These are phyloP conservation scores for Solenodon paradoxus DNA, from an alignment of 2,113 vertebrate species.

Conservation along the genomic window DNA sequence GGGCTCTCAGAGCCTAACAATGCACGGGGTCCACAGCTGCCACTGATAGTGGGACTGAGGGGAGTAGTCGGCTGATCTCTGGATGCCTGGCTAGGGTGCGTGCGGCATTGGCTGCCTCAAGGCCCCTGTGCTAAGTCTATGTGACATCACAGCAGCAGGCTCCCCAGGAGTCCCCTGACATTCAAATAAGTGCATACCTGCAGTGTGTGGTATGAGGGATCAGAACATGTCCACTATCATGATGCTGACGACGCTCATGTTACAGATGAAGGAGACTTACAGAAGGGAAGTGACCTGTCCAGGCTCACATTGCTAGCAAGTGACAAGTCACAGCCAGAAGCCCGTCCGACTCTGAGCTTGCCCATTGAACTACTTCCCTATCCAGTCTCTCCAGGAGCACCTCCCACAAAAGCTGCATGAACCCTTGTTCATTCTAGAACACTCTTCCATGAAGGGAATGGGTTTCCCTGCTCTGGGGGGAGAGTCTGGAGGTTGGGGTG, in stretches of 20 bases:
- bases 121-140: background rate
- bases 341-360: background rate
- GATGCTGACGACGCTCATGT: background rate
- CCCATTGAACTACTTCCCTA: background rate
- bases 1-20: background rate
- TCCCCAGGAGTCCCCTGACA: background rate
- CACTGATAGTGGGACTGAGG: background rate
- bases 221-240: background rate
- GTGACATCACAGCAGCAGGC: background rate
- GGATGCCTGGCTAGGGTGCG: background rate
- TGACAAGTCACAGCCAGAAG: background rate
- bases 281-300: background rate
- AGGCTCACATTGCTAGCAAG: background rate
- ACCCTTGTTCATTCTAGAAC: background rate
- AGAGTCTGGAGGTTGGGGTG: background rate
- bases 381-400: background rate
- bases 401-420: background rate
- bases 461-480: background rate
- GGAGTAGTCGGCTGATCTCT: background rate
- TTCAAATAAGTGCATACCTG: background rate
- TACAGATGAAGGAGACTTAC: background rate
- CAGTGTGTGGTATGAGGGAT: background rate
- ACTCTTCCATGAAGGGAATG: background rate
- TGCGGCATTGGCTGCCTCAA: fast-evolving
- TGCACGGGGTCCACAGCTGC: background rate